A percentile compares a stretch with the other conserved stretches of the same genome.
Evolutionary conservation across 1,140 invertebrate species (phyloP).

Genomic region (Lithobius niger): DNA sequence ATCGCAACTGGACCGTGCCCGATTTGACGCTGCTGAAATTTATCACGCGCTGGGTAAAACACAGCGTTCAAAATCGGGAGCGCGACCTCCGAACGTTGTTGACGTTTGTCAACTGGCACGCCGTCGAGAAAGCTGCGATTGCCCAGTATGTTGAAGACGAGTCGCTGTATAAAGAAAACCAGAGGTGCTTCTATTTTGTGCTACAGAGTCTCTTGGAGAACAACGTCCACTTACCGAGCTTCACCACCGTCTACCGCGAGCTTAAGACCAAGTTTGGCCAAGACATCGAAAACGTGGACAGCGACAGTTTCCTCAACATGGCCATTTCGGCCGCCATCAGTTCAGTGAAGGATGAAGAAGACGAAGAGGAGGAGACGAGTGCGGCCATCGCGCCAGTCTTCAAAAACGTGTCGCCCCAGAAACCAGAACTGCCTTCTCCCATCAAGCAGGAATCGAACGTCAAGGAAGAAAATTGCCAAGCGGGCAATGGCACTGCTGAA

Average conservation of each 20-base stretch:
- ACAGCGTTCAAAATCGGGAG: conserved; percentile 35
- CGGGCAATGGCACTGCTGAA: background rate
- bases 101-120: conserved; percentile 35
- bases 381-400: background rate
- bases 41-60: conserved; percentile 41
- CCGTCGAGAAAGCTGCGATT: conserved; percentile 32
- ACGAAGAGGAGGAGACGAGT: background rate
- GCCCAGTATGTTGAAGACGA: conserved; percentile 38
- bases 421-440: too few relatives aligned
- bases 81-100: conserved; percentile 38
- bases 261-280: conserved; percentile 36
- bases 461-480: background rate
- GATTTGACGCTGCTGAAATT: conserved; percentile 30
- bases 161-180: conserved; percentile 36
- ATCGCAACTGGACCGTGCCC: conserved; percentile 23
- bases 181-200: conserved; percentile 40
- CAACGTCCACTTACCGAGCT: conserved; percentile 38
- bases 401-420: background rate
- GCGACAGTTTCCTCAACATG: conserved; percentile 30
- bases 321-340: conserved; percentile 32
- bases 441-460: background rate
- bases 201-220: conserved; percentile 42
- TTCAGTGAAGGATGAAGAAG: background rate
- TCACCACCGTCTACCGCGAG: conserved; percentile 36
- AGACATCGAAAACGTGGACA: conserved; percentile 23